Evolutionary conservation across 37 sponge, comb jelly and placozoan species (phyloP), one percentile per base, ranked within the genome.

Genomic region (Tethya wilhelma): DNA sequence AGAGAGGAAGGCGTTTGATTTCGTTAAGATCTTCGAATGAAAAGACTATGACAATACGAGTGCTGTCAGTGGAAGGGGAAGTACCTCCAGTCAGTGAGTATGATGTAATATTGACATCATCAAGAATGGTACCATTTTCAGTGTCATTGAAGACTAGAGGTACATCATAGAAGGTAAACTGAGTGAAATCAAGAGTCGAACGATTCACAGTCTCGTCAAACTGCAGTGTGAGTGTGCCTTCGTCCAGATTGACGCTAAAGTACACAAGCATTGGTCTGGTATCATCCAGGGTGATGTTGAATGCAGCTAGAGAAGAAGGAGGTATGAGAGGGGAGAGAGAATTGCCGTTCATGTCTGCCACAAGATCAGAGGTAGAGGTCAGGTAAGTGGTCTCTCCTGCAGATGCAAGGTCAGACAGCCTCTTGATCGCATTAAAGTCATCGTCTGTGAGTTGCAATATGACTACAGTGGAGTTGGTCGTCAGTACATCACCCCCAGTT

Each of bases 151-250:
- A n/a, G n/a, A 25, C 44, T 45, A 46, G 42, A 28, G 37, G n/a
- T n/a, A n/a, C n/a, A n/a, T n/a, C n/a, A 70, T 57, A n/a, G 5
- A 94, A 79, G 26, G 88, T 75, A 25, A 94, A 74, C 44, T 82
- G 74, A 11, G 71, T 71, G 32, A 93, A 34, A 28, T 87, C 74
- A 14, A 92, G 38, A 45, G 87, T 86, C 26, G 73, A 43, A 14
- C 33, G 42, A 71, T 88, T 77, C 7, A 96, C 91, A 39, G 97
- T 93, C 60, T 93, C 97, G 60, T 90, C 84, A 85, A 96, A 96
- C 31, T 22, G 17, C 22, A 96, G 66, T 4, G 71, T 80, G 57
- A 96, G 31, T 9, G 49, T 49, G 26, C 80, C 88, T 44, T 38
- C 32, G 63, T 90, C 67, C 73, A 94, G 84, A 63, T 93, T 88